Evolutionary conservation across 2,888 invertebrate genomes (phyloP).

Genomic region (Neelides folsomi): DNA sequence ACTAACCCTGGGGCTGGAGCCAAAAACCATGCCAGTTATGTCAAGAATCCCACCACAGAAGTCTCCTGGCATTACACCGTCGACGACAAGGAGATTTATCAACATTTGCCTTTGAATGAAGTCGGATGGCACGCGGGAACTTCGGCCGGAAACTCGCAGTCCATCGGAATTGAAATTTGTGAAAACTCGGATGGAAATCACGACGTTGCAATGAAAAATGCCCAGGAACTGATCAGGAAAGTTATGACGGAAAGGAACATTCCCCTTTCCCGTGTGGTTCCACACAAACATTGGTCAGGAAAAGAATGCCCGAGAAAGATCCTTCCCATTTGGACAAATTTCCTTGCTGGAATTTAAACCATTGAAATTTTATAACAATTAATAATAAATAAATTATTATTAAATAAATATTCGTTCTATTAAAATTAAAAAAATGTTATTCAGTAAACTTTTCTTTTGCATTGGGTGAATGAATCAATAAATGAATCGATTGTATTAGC

Average conservation of each 20-base stretch:
- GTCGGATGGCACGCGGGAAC: conserved; percentile 14
- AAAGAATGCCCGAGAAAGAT: conserved; percentile 7
- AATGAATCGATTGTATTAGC: too few relatives aligned
- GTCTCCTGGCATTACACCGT: conserved; percentile 13
- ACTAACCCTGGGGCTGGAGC: conserved; percentile 9
- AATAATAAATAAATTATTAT: not conserved
- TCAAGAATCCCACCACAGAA: conserved; percentile 11
- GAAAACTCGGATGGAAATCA: conserved; percentile 13
- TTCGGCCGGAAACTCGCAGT: conserved; percentile 9
- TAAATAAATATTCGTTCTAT: not conserved
- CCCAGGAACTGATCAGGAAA: conserved; percentile 11
- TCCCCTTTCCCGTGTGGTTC: conserved; percentile 7
- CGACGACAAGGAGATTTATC: conserved; percentile 12
- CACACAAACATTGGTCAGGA: conserved; percentile 11
- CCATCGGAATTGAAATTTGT: conserved; percentile 14
- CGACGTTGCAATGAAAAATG: conserved; percentile 4
- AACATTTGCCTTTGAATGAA: conserved; percentile 12
- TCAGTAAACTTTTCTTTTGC: not conserved
- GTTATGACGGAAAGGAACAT: conserved; percentile 10
- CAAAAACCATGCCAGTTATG: conserved; percentile 8
- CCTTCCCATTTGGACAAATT: conserved; percentile 3
- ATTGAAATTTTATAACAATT: not conserved
- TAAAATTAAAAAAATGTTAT: not conserved
- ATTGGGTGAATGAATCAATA: too few relatives aligned
- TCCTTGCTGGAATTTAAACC: conserved; percentile 5